phyloP scores from a whole-genome alignment of 1,140 invertebrate species.

The Orchestia grillus region DNA sequence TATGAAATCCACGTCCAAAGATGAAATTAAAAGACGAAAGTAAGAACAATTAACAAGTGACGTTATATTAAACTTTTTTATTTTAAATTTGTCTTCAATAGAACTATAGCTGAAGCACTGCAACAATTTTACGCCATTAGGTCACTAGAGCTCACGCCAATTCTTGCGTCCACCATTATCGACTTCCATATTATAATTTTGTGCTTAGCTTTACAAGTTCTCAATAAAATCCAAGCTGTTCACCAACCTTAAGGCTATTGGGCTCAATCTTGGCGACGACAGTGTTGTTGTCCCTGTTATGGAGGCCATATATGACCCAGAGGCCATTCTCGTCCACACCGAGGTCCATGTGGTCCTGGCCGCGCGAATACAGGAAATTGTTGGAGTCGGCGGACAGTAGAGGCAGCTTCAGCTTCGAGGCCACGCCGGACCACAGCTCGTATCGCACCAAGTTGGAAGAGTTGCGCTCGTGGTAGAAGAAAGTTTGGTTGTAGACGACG shows the following conservation, averaged over 20 bases:
- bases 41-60: no score
- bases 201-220: not conserved
- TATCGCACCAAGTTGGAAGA: constrained; percentile 77
- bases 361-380: constrained; percentile 74
- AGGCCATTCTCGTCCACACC: constrained; percentile 93
- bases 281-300: constrained; percentile 79
- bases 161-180: no score
- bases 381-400: constrained; percentile 72
- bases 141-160: no score
- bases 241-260: constrained; percentile 68
- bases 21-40: no score
- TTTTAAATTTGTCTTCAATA: no score
- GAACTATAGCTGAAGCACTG: no score
- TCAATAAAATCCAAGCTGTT: not conserved
- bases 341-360: constrained; percentile 88
- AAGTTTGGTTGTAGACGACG: constrained; percentile 89
- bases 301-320: constrained; percentile 85
- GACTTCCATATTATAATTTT: not conserved
- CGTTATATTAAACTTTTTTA: no score
- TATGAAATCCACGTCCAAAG: no score
- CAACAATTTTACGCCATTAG: no score
- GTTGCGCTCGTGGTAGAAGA: constrained; percentile 86
- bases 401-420: constrained; percentile 70
- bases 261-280: constrained; percentile 83
- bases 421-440: constrained; percentile 73